phyloP scores from a whole-genome alignment of 2,113 vertebrate genomes.

The Chloropsis cyanopogon region DNA sequence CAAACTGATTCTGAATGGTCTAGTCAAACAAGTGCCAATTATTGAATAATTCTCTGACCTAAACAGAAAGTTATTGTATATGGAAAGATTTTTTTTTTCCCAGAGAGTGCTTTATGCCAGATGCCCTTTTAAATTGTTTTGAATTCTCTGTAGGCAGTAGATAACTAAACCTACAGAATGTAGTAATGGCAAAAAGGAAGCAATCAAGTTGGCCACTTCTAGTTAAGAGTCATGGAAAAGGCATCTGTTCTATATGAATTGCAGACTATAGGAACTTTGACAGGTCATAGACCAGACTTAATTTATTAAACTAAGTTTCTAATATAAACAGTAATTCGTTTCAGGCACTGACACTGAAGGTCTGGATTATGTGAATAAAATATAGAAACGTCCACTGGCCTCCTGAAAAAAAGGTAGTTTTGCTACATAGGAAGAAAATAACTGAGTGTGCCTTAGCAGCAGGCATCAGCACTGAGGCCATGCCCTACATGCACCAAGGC shows the following conservation, averaged over 20 bases:
- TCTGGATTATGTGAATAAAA: constrained; percentile 95
- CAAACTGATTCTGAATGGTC: constrained; percentile 75
- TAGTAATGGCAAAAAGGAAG: constrained; percentile 85
- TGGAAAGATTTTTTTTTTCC: constrained; percentile 65
- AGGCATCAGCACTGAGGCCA: neutral
- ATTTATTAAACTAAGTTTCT: constrained; percentile 99
- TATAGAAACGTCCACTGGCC: constrained; percentile 56
- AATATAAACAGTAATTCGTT: constrained; percentile 99
- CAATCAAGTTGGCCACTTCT: constrained; percentile 86
- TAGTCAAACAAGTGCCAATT: constrained; percentile 89
- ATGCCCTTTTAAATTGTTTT: constrained; percentile 90
- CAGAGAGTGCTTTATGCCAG: constrained; percentile 82
- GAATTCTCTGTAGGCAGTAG: constrained; percentile 85
- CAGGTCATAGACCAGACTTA: constrained; percentile 90
- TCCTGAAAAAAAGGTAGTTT: constrained; percentile 56
- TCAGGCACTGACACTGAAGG: constrained; percentile 88
- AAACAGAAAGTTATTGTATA: constrained; percentile 85
- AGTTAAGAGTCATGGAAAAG: constrained; percentile 74
- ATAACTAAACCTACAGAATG: constrained; percentile 81
- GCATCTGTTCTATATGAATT: constrained; percentile 93
- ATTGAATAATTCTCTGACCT: constrained; percentile 86
- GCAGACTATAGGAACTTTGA: constrained; percentile 82
- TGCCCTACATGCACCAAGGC: neutral
- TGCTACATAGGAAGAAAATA: constrained; percentile 50
- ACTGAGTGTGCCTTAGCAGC: neutral